Evolutionary conservation across 1,140 invertebrate genomes (phyloP), one percentile per base, ranked within the genome.

Genomic region (Trichonephila inaurata): DNA sequence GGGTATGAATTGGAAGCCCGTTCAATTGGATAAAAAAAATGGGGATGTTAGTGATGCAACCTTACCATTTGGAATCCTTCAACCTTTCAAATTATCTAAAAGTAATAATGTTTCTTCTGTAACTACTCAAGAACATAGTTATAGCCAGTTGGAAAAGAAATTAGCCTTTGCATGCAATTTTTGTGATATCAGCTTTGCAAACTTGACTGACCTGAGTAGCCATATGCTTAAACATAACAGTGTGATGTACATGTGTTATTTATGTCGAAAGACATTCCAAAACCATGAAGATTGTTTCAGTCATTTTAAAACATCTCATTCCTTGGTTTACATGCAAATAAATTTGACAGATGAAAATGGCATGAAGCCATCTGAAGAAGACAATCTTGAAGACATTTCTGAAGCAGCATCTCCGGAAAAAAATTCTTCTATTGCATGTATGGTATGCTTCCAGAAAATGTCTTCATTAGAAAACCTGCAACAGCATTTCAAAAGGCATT

Each of bases 211-310:
- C n/a, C 44, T 94, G 69, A 44, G 88, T 89, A 51, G n/a, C 81
- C 94, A 94, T 91, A 89, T 94, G 94, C 44, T 93, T 83, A 86
- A 96, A 94, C 96, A 95, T 83, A 97, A 98, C 94, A 87, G 72
- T 16, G 96, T 98, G 60, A 98, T 98, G 0, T 99, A 98, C 96
- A 98, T 98, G 95, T 99, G 98, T 95, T 98, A 99, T 96, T 96
- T 99, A 0, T 99, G 98, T 95, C 98, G 99, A 94, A 97, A 97
- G 18, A 98, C 98, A 0, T 99, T 98, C 95, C 96, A 96, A 0
- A 97, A 98, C 58, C 96, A 98, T 0, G 96, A 97, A 88, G 97
- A 97, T 14, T 98, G 98, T 61, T 96, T 99, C 51, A 97, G 97
- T 24, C 98, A 99, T 95, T 97, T 98, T 92, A 97, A 97, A 92